Base-by-base conservation (phyloP, 2,113 vertebrate species). In the Uria aalge region DNA sequence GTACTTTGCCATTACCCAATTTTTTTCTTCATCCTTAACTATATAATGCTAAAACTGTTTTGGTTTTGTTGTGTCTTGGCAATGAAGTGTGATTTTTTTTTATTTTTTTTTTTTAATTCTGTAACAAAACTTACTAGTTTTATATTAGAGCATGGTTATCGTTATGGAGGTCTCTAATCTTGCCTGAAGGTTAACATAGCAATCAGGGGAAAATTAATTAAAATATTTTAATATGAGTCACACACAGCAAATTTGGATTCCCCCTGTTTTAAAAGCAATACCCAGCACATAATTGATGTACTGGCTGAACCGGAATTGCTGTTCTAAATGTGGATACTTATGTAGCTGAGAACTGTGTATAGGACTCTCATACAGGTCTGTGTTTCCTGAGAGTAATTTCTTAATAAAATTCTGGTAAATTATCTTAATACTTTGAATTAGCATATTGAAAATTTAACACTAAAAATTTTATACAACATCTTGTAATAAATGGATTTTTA, bases 301-400 rank as follows among this genome's bases (percentile, higher is more conserved):
- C 94, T 60, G 89, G 89, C 60, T 85, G 36, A 75, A 87, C 87
- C 4, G 17, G 93, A 95, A 73, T 27, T 85, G 21, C 89, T 8
- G 0, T 57, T 94, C 48, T 32, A n/a, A 60, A 85, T 50, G 19
- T 20, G 75, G 24, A 24, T 71, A 4, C 20, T 74, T 63, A 0
- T 13, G 52, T 21, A 48, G 23, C 0, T 71, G 68, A 72, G 68
- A 85, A 36, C 21, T 32, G 22, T 32, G 30, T 29, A 34, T 59
- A 43, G 72, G 38, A 23, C 12, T n/a, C 52, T 20, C 5, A 8
- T 5, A 38, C 5, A 32, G n/a, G 32, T 19, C 45, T 41, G 34
- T 13, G 21, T 56, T 91, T 85, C 78, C 68, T 40, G 68, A 67
- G 50, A 94, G 43, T 30, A 62, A 78, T 21, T 68, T 74, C 52